These are phyloP conservation scores for Carduelis carduelis DNA, from an alignment of 2,797 vertebrate species.

Conservation along the genomic window DNA sequence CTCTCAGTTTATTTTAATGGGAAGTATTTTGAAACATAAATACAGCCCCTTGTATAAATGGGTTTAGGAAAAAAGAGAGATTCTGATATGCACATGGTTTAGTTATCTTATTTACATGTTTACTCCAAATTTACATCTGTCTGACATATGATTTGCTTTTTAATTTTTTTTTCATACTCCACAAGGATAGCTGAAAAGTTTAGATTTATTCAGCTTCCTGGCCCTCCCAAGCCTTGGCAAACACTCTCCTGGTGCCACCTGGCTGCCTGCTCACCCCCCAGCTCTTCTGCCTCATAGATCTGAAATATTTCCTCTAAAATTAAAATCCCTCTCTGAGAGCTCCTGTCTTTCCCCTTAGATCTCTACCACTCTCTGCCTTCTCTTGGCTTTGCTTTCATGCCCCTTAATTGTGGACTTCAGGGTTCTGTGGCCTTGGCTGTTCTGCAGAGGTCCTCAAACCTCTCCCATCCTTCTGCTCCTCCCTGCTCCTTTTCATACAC, in stretches of 20 bases:
- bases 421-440: background rate
- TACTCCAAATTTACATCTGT: background rate
- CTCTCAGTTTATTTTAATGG: background rate
- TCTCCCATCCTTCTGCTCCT: background rate
- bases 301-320: background rate
- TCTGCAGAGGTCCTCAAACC: background rate
- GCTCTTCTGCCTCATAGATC: background rate
- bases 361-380: accelerated
- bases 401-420: background rate
- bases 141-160: too few relatives aligned
- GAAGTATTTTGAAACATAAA: conserved; percentile 11
- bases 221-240: background rate
- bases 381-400: background rate
- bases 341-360: background rate
- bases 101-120: background rate
- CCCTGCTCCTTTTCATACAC: background rate
- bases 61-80: background rate
- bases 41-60: background rate
- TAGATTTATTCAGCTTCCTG: background rate
- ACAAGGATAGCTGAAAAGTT: background rate
- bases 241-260: accelerated
- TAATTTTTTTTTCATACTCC: too few relatives aligned
- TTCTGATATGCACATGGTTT: background rate
- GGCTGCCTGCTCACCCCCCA: background rate
- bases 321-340: background rate